Conservation (phyloP, 53 echinoderm and acorn worm species). For the Temnopleurus reevesii region DNA sequence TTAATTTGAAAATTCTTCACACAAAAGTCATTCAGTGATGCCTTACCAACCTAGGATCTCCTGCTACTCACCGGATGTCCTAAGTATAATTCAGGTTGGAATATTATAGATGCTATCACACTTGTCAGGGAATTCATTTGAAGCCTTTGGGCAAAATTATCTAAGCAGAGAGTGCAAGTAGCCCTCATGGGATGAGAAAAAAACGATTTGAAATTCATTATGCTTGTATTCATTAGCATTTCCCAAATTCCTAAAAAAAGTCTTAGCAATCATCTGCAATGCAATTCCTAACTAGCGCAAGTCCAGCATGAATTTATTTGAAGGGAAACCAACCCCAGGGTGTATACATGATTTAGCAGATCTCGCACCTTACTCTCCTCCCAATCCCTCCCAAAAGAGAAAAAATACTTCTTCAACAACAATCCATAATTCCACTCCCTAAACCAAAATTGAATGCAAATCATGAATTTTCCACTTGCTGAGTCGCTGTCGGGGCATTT, state of each 20-base stretch:
- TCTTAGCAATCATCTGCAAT: not conserved
- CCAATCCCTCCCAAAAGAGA: not conserved
- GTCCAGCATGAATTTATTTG: not conserved
- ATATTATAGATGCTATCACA: not conserved
- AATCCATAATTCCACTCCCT: constrained; percentile 25
- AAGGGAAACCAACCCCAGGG: constrained; percentile 2
- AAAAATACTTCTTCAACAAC: constrained; percentile 21
- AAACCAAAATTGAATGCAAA: not conserved
- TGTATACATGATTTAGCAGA: constrained; percentile 14
- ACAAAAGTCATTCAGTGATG: too few species aligned
- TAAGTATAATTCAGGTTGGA: too few species aligned
- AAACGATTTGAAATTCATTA: constrained; percentile 11
- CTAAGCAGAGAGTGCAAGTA: not conserved
- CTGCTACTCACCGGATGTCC: too few species aligned
- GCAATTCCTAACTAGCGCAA: not conserved
- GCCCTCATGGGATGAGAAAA: not conserved
- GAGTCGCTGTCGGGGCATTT: not conserved
- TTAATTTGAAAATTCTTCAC: too few species aligned
- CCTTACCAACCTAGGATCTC: too few species aligned
- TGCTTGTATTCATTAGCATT: not conserved
- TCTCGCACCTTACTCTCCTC: not conserved
- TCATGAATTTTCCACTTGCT: constrained; percentile 41
- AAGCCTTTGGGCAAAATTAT: not conserved
- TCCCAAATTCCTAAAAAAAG: not conserved
- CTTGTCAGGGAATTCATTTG: not conserved